Evolutionary conservation across 1,140 invertebrate genomes (phyloP), one percentile per base, ranked within the genome.

Genomic region (Meloidogyne floridensis): DNA sequence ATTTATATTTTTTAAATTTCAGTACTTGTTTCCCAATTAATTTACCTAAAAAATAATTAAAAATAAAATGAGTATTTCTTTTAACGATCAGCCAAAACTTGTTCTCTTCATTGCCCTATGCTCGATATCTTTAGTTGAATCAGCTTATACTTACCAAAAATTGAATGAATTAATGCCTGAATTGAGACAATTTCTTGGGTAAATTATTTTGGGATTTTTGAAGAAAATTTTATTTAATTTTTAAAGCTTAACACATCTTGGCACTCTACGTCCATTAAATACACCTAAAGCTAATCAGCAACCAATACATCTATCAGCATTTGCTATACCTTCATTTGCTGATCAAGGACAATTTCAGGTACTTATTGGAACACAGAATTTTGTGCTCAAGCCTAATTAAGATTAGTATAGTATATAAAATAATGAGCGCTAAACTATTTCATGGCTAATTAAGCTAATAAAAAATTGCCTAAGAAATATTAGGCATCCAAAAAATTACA

Each of bases 81-180:
- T 54, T 54, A 0, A 0, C 53, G 10, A 54, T 65, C 59, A 65
- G 3, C 59, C 4, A 7, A 65, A 65, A 13, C 5, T 65, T n/a
- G 1, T 65, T n/a, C 15, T 65, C 15, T 65, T 65, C 7, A n/a
- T 65, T 65, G 2, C 59, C n/a, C 59, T 65, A 0, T 11, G 15
- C n/a, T 65, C 59, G n/a, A 77, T 59, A 54, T 54, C 11, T 11
- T 47, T 54, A 42, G 53, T 77, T 32, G 13, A 77, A 18, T 15
- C 20, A 15, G 75, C 75, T 13, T 77, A 77, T 69, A 77, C 75
- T 69, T 77, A 77, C 15, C 75, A 77, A n/a, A 77, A 77, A 56
- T n/a, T 77, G 43, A 69, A 56, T 69, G 75, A 77, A 18, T 77
- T 77, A 54, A 77, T 77, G 75, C 75, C 75, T 32, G 75, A 77